These are phyloP conservation scores for Dufourea novaeangliae DNA, from an alignment of 1,140 invertebrate genomes.

Conservation along the genomic window DNA sequence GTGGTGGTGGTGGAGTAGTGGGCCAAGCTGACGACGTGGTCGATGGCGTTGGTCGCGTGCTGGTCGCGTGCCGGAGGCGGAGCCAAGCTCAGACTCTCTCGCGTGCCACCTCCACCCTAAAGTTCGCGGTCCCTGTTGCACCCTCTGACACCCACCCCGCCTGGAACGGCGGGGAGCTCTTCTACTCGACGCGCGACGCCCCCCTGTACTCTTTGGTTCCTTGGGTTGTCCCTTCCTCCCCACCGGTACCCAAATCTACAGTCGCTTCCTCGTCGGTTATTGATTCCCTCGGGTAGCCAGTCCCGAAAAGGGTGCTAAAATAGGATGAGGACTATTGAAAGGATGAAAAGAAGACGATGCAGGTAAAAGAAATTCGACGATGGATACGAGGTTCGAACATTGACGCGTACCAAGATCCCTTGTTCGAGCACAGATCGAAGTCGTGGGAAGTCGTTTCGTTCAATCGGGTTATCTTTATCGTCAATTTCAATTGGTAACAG, in stretches of 20 bases:
- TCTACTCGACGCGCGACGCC: constrained; percentile 48
- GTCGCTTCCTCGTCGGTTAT: constrained; percentile 78
- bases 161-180: constrained; percentile 30
- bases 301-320: constrained; percentile 62
- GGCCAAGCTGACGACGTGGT: constrained; percentile 49
- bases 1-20: constrained; percentile 51
- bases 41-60: constrained; percentile 75
- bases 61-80: constrained; percentile 80
- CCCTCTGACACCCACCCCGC: constrained; percentile 48
- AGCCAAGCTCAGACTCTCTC: constrained; percentile 69
- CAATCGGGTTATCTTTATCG: background rate
- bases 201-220: constrained; percentile 50
- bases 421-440: background rate
- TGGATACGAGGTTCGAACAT: background rate
- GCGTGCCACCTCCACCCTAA: constrained; percentile 65
- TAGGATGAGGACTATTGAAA: constrained; percentile 56
- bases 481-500: background rate
- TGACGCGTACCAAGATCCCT: background rate
- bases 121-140: constrained; percentile 60
- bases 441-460: background rate
- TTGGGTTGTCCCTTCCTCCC: constrained; percentile 26
- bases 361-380: background rate
- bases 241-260: constrained; percentile 41
- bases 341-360: constrained; percentile 16
- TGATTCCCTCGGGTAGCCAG: constrained; percentile 80